Evolutionary conservation across 2,888 invertebrate genomes (phyloP).

Genomic region (Ellobium chinense): DNA sequence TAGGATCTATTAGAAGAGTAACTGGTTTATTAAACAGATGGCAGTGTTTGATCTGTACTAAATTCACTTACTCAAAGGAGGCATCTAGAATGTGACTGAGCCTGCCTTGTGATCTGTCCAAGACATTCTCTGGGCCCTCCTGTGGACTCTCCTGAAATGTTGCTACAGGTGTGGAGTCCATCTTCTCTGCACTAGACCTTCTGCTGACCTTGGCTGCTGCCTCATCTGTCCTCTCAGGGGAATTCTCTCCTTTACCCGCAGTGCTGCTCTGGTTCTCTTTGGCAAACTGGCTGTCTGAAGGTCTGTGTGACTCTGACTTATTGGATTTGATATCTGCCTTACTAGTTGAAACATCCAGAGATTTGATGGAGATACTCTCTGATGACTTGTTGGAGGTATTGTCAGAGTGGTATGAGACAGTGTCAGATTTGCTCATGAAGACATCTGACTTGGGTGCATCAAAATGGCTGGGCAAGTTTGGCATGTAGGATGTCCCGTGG

Average conservation of each 20-base stretch:
- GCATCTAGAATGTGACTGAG: conserved; percentile 18
- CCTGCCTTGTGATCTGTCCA: conserved; percentile 12
- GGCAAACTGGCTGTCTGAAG: neutral
- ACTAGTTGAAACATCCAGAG: neutral
- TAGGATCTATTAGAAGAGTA: too few species aligned
- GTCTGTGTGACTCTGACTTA: neutral
- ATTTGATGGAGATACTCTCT: conserved; percentile 25
- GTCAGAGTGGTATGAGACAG: conserved; percentile 18
- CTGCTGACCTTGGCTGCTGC: neutral
- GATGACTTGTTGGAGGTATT: conserved; percentile 13
- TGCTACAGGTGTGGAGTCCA: neutral
- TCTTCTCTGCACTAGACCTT: conserved; percentile 10
- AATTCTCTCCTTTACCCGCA: conserved; percentile 14
- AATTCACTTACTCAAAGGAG: conserved; percentile 35
- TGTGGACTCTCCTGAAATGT: conserved; percentile 8
- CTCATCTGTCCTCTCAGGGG: conserved; percentile 21
- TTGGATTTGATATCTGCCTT: neutral
- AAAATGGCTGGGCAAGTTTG: neutral
- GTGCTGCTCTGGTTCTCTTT: neutral
- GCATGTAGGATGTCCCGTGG: neutral
- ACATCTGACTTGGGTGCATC: conserved; percentile 12
- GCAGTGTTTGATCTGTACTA: too few species aligned
- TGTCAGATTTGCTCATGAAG: conserved; percentile 33
- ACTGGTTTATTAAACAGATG: too few species aligned
- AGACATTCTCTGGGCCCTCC: conserved; percentile 8